Base-by-base conservation (phyloP, 92 coral and sea anemone species). In the Scolanthus callimorphus region DNA sequence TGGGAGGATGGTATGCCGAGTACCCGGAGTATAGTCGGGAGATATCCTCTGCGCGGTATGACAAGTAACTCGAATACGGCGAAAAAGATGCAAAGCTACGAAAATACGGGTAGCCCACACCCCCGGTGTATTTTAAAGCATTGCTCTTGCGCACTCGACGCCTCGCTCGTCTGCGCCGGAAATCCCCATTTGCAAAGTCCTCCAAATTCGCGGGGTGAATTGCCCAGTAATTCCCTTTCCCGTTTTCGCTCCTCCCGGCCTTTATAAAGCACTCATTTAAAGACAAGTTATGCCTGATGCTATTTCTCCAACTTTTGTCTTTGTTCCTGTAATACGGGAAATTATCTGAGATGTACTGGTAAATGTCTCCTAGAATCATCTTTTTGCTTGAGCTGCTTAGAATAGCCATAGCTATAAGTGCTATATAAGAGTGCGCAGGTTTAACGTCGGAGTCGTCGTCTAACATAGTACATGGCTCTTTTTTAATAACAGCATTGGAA, bases 231-330 rank as follows among this genome's bases (percentile, higher is more conserved):
- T 94, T 94, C 0, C 99, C 99, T 29, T 94, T 94, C 22, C 99
- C 99, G 50, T 94, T 94, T 43, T 94, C 99, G 50, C 99, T 94
- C 49, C 99, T 78, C 47, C 99, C 99, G 0, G 96, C 96, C 45
- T 94, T 94, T 47, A 94, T 94, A 51, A 94, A 94, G 63, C 99
- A 94, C 49, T 94, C 99, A 77, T 94, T 94, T 15, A 94, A 77
- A 41, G 99, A 94, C 46, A 94, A 52, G 69, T 94, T 94, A 17
- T 94, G 99, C 1, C 99, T 52, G 17, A 94, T 94, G 51, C 99
- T 94, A 78, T 94, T 94, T n/a, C 99, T 57, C 99, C 99, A 94
- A 45, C 96, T 88, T 66, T 94, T 94, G 83, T 94, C 99, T 63
- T 94, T 94, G 73, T 90, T 94, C 1, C 96, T 65, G 59, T 94